phyloP scores from a whole-genome alignment of 2,888 invertebrate species.

The Cheilosia pagana region DNA sequence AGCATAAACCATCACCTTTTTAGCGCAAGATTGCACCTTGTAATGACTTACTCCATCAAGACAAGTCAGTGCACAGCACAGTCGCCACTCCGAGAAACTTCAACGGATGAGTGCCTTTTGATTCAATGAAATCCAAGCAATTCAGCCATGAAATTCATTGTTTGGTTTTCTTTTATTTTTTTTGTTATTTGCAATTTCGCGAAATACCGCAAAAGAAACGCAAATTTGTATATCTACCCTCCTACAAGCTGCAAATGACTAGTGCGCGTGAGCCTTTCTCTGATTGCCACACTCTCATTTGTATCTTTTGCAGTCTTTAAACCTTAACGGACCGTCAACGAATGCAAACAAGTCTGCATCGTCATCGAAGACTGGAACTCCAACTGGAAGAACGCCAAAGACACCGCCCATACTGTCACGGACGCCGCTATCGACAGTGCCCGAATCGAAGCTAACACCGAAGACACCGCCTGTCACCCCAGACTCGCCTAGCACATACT shows the following conservation, averaged over 20 bases:
- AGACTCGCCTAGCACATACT: constrained; percentile 84
- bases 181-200: constrained; percentile 43
- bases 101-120: constrained; percentile 62
- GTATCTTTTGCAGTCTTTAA: constrained; percentile 80
- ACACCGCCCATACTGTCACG: constrained; percentile 70
- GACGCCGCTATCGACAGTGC: constrained; percentile 78
- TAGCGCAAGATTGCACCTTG: constrained; percentile 73
- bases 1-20: constrained; percentile 72
- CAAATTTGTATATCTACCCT: constrained; percentile 53
- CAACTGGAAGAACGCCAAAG: constrained; percentile 72
- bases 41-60: constrained; percentile 52
- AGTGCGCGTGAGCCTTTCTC: constrained; percentile 58
- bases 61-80: constrained; percentile 33
- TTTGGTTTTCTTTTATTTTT: constrained; percentile 37
- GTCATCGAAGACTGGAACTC: constrained; percentile 69
- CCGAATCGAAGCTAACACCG: constrained; percentile 82
- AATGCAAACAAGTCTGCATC: constrained; percentile 74
- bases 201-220: constrained; percentile 60
- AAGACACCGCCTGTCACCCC: constrained; percentile 87
- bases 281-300: constrained; percentile 51
- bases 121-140: constrained; percentile 65
- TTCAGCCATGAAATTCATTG: constrained; percentile 72
- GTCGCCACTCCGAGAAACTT: constrained; percentile 48
- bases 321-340: constrained; percentile 80
- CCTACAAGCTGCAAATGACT: not conserved